A percentile compares a stretch with the other conserved stretches of the same genome.
Evolutionary conservation across 1,140 invertebrate genomes (phyloP).

Genomic region (Drosophila pseudoobscura): DNA sequence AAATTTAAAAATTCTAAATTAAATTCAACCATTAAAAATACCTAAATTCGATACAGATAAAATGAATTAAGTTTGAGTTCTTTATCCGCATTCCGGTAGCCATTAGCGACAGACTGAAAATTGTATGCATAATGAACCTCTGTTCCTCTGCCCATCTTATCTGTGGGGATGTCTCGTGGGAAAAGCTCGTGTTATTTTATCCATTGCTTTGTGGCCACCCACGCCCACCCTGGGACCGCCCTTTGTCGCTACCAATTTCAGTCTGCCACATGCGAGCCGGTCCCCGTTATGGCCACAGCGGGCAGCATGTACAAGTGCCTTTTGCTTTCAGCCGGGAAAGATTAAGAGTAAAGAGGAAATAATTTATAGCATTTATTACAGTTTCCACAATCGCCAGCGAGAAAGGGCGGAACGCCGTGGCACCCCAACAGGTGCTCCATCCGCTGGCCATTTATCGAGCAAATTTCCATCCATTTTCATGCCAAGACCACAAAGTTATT

Average conservation of each 20-base stretch:
- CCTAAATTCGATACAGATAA: too few relatives aligned
- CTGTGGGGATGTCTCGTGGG: neutral
- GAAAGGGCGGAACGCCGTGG: neutral
- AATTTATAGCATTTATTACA: conserved; percentile 37
- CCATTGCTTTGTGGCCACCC: neutral
- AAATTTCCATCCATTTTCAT: conserved; percentile 64
- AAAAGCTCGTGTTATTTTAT: conserved; percentile 22
- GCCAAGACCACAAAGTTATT: conserved; percentile 45
- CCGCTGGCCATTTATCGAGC: conserved; percentile 23
- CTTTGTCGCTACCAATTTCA: conserved; percentile 10
- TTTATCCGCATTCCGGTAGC: too few relatives aligned
- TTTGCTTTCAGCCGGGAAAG: conserved; percentile 28
- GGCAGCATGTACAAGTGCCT: neutral
- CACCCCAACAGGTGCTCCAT: conserved; percentile 39
- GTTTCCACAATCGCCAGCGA: conserved; percentile 8
- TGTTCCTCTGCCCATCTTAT: too few relatives aligned
- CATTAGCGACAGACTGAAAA: too few relatives aligned
- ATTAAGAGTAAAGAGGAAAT: conserved; percentile 23
- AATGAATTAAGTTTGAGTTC: too few relatives aligned
- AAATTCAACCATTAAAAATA: too few relatives aligned
- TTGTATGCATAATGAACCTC: too few relatives aligned
- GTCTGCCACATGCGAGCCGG: conserved; percentile 21
- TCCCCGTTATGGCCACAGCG: neutral
- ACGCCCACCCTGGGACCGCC: conserved; percentile 8
- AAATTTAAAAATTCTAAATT: too few relatives aligned